Evolutionary conservation across 2,797 vertebrate genomes (phyloP).

Genomic region (Mormyrus hasselquistii): DNA sequence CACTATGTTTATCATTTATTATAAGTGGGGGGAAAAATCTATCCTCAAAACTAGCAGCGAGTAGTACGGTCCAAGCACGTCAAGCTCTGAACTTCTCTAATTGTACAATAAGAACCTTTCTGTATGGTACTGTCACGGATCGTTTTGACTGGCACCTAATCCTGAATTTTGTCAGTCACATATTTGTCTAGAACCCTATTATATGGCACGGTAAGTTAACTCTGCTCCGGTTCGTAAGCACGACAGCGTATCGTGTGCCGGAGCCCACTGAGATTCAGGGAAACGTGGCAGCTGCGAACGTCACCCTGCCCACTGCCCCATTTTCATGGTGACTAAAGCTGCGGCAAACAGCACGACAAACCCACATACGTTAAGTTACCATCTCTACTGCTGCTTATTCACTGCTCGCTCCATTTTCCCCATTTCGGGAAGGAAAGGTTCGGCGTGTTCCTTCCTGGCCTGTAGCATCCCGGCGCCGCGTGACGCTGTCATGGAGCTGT

Average conservation of each 20-base stretch:
- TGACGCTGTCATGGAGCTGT: background rate
- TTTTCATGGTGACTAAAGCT: background rate
- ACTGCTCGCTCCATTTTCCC: conserved; percentile 53
- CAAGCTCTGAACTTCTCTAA: background rate
- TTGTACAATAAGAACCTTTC: background rate
- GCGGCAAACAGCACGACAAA: background rate
- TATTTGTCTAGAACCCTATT: background rate
- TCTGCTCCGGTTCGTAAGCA: background rate
- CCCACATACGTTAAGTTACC: background rate
- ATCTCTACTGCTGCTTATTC: conserved; percentile 43
- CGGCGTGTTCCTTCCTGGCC: conserved; percentile 45
- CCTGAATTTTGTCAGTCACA: background rate
- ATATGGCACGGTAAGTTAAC: background rate
- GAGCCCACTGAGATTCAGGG: background rate
- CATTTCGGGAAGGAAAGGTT: conserved; percentile 50
- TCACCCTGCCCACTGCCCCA: background rate
- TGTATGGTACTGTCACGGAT: background rate
- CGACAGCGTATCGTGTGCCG: background rate
- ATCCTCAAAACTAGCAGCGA: background rate
- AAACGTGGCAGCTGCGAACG: background rate
- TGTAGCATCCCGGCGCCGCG: conserved; percentile 18
- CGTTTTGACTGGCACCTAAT: background rate
- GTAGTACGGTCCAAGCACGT: background rate
- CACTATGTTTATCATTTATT: background rate
- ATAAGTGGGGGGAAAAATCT: background rate